Evolutionary conservation across 2,888 invertebrate species (phyloP).

Genomic region (Margaritifera margaritifera): DNA sequence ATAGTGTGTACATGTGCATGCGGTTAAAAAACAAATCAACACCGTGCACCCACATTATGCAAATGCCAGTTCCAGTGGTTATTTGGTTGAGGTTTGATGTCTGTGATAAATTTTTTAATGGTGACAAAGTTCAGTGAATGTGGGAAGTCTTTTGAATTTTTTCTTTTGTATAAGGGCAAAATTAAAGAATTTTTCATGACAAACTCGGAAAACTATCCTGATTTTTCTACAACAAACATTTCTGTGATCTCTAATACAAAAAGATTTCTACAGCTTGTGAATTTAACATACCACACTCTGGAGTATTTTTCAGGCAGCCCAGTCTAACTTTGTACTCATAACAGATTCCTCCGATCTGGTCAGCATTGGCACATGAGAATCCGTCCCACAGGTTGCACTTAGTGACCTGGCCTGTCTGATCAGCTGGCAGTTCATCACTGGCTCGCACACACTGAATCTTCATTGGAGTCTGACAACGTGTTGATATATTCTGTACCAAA

Average conservation of each 20-base stretch:
- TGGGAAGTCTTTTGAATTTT: too few species aligned
- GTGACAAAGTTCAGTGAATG: too few species aligned
- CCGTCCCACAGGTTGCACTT: constrained; percentile 79
- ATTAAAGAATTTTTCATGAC: too few species aligned
- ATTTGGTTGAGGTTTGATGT: too few species aligned
- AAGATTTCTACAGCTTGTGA: neutral
- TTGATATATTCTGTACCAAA: constrained; percentile 47
- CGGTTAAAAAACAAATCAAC: neutral
- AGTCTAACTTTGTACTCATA: constrained; percentile 59
- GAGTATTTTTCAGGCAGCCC: constrained; percentile 54
- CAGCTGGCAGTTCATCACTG: constrained; percentile 45
- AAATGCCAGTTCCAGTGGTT: too few species aligned
- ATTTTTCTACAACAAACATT: too few species aligned
- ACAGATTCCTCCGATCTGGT: constrained; percentile 48
- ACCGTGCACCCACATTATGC: neutral
- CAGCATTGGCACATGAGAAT: constrained; percentile 78
- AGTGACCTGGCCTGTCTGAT: constrained; percentile 51
- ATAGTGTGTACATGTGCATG: neutral
- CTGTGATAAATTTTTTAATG: too few species aligned
- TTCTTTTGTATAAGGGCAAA: too few species aligned
- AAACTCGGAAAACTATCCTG: too few species aligned
- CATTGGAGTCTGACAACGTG: constrained; percentile 53
- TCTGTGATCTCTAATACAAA: too few species aligned
- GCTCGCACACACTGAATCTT: constrained; percentile 65
- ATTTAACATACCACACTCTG: constrained; percentile 57